Evolutionary conservation across 2,113 vertebrate genomes (phyloP).

Genomic region (Microcebus murinus): DNA sequence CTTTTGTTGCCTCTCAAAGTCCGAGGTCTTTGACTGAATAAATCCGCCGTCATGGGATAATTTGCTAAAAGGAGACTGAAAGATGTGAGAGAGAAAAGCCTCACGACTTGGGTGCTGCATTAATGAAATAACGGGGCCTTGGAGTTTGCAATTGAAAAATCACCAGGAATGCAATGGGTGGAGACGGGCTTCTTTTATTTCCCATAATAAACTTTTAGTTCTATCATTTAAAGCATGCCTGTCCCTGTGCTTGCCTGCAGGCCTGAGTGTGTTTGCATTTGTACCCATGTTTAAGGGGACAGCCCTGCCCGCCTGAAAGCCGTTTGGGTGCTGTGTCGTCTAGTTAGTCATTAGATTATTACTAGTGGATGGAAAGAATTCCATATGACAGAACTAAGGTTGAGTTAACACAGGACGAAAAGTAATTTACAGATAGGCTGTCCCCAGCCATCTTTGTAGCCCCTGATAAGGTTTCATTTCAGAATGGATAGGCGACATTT

Average conservation of each 20-base stretch:
- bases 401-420: slow-evolving; percentile 99
- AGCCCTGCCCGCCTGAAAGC: slow-evolving; percentile 82
- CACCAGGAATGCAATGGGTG: slow-evolving; percentile 90
- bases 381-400: slow-evolving; percentile 99
- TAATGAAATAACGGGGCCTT: slow-evolving; percentile 91
- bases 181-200: slow-evolving; percentile 85
- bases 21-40: slow-evolving; percentile 94
- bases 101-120: slow-evolving; percentile 91
- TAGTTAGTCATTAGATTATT: slow-evolving; percentile 98
- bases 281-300: slow-evolving; percentile 79
- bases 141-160: slow-evolving; percentile 91
- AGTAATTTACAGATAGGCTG: slow-evolving; percentile 99
- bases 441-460: slow-evolving; percentile 98
- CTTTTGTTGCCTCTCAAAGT: slow-evolving; percentile 97
- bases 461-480: slow-evolving; percentile 99
- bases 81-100: slow-evolving; percentile 90
- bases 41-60: slow-evolving; percentile 98
- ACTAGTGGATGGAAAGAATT: slow-evolving; percentile 95
- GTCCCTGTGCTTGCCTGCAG: slow-evolving; percentile 66
- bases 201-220: slow-evolving; percentile 82
- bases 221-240: slow-evolving; percentile 58
- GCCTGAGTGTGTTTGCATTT: slow-evolving; percentile 80
- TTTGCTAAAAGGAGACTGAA: slow-evolving; percentile 94
- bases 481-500: slow-evolving; percentile 99
- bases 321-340: slow-evolving; percentile 85